Percentiles rank a stretch among this genome's conserved stretches.
phyloP scores from a whole-genome alignment of 2,113 vertebrate species.

The Hymenochirus boettgeri region DNA sequence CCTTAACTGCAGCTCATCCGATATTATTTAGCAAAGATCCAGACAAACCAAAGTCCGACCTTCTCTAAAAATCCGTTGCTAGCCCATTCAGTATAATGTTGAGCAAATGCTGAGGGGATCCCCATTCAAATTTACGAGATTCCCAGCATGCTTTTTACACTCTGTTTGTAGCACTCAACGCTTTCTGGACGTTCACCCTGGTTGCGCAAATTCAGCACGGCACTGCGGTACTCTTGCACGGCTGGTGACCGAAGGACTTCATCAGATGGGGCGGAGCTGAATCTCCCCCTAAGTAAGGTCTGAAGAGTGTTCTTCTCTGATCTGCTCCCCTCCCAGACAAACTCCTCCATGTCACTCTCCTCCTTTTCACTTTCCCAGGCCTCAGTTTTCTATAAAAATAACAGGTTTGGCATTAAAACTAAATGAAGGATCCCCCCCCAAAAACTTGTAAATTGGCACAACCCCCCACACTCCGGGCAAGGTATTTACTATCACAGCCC shows the following conservation, averaged over 20 bases:
- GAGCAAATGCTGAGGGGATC: too few relatives aligned
- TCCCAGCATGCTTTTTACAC: slow-evolving; percentile 54
- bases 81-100: too few relatives aligned
- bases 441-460: too few relatives aligned
- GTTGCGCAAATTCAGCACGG: slow-evolving; percentile 74
- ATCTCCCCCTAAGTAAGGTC: slow-evolving; percentile 63
- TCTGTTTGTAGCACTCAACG: slow-evolving; percentile 80
- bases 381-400: slow-evolving; percentile 81
- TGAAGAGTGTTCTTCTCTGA: slow-evolving; percentile 77
- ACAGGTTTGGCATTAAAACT: slow-evolving; percentile 5
- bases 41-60: too few relatives aligned
- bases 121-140: too few relatives aligned
- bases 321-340: slow-evolving; percentile 78
- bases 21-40: too few relatives aligned
- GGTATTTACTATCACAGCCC: too few relatives aligned
- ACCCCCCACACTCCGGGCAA: too few relatives aligned
- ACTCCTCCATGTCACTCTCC: slow-evolving; percentile 87
- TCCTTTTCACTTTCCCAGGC: slow-evolving; percentile 82
- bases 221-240: slow-evolving; percentile 76
- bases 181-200: slow-evolving; percentile 73
- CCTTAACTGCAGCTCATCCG: too few relatives aligned
- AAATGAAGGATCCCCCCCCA: background rate
- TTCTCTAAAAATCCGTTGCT: too few relatives aligned
- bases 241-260: slow-evolving; percentile 67
- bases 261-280: slow-evolving; percentile 54